These are phyloP conservation scores for Tetrapedia diversipes DNA, from an alignment of 2,888 invertebrate genomes.

Conservation along the genomic window DNA sequence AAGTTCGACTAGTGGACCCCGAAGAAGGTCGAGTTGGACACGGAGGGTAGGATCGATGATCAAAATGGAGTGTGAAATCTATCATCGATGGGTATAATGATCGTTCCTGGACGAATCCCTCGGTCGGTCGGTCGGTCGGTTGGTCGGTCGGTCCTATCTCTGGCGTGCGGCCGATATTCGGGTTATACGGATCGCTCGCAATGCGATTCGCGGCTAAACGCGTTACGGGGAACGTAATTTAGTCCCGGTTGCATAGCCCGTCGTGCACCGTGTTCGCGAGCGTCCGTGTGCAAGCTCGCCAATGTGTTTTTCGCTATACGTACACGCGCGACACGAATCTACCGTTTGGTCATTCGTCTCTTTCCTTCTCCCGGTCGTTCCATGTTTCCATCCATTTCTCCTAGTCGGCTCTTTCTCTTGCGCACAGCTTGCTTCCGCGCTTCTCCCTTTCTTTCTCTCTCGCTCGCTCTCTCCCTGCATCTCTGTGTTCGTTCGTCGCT, in stretches of 20 bases:
- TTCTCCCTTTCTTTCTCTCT: constrained; percentile 10
- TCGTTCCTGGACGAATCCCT: constrained; percentile 61
- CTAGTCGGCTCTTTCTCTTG: constrained; percentile 3
- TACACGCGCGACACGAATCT: constrained; percentile 71
- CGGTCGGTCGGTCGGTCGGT: constrained; percentile 54
- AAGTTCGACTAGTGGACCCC: no score
- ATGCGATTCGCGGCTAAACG: constrained; percentile 81
- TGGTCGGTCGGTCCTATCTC: constrained; percentile 65
- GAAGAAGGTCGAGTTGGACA: not conserved
- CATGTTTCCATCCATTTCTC: constrained; percentile 29
- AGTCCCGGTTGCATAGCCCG: constrained; percentile 74
- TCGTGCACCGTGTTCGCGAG: constrained; percentile 60
- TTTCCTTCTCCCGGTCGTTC: constrained; percentile 29
- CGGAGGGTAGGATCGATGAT: constrained; percentile 40
- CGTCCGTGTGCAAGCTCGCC: constrained; percentile 59
- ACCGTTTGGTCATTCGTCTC: constrained; percentile 27
- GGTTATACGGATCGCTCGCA: constrained; percentile 80
- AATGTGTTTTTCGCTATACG: constrained; percentile 56
- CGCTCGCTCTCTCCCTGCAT: constrained; percentile 5
- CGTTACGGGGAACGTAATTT: constrained; percentile 81
- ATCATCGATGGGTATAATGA: constrained; percentile 61
- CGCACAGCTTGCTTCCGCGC: no score
- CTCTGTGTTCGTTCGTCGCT: constrained; percentile 20
- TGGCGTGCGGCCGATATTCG: constrained; percentile 76
- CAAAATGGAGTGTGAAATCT: constrained; percentile 56